Conservation (phyloP, 2,113 vertebrate genomes). For the Camelus bactrianus region DNA sequence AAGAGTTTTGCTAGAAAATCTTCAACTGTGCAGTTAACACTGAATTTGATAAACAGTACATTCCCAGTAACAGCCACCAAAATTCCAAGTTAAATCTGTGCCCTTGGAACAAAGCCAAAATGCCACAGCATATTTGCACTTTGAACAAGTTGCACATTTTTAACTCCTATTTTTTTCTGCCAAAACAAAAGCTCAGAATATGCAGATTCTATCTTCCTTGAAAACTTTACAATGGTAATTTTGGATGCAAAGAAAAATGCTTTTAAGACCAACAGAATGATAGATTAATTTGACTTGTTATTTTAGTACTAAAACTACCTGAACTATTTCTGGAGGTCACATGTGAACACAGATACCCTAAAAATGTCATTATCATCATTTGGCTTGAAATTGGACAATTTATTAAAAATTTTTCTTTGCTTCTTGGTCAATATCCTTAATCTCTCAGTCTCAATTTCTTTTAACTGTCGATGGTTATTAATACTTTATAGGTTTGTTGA, state of each 20-base stretch:
- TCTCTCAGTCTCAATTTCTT: not conserved
- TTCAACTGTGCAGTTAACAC: conserved; percentile 77
- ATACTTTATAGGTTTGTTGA: not conserved
- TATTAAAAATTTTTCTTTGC: not conserved
- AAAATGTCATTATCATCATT: not conserved
- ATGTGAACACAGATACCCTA: not conserved
- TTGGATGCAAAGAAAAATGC: conserved; percentile 43
- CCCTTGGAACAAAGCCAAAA: conserved; percentile 72
- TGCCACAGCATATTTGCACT: conserved; percentile 76
- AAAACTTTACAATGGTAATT: conserved; percentile 74
- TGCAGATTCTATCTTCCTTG: conserved; percentile 65
- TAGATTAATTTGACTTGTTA: not conserved
- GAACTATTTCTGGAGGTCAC: conserved; percentile 10
- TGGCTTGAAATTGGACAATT: not conserved
- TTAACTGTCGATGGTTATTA: not conserved
- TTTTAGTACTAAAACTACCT: conserved; percentile 13
- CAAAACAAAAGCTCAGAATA: conserved; percentile 81
- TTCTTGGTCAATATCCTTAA: not conserved
- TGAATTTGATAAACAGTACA: conserved; percentile 82
- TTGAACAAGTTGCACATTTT: conserved; percentile 75
- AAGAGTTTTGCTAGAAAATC: conserved; percentile 79
- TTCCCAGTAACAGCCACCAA: conserved; percentile 77
- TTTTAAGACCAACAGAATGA: conserved; percentile 29
- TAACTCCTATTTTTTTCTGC: conserved; percentile 75
- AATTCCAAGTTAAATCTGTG: conserved; percentile 80